A percentile compares a stretch with the other conserved stretches of the same genome.
Evolutionary conservation across 2,888 invertebrate genomes (phyloP).

Genomic region (Limenitis camilla): DNA sequence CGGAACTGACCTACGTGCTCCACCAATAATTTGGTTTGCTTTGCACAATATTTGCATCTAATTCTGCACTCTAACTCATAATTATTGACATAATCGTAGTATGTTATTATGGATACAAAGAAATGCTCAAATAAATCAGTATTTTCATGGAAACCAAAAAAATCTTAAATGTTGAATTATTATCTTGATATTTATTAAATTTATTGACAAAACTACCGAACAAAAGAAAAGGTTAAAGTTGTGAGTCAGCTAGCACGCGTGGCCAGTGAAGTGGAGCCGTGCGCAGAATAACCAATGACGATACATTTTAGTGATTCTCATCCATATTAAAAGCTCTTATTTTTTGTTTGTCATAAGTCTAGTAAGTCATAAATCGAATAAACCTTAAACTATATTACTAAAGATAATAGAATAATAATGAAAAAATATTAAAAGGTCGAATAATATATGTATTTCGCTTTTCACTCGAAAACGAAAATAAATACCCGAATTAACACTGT

Average conservation of each 20-base stretch:
- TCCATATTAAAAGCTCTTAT: slow-evolving; percentile 20
- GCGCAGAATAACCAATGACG: slow-evolving; percentile 62
- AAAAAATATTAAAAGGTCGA: too few species aligned
- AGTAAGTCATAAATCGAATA: not conserved
- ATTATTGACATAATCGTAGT: too few species aligned
- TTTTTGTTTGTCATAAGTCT: not conserved
- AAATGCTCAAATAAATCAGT: too few species aligned
- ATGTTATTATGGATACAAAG: too few species aligned
- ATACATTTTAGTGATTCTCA: slow-evolving; percentile 51
- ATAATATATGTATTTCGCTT: too few species aligned
- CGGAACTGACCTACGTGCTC: slow-evolving; percentile 50
- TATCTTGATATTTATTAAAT: not conserved
- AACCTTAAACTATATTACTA: too few species aligned
- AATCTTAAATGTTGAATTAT: not conserved
- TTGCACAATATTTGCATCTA: slow-evolving; percentile 31
- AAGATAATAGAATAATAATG: too few species aligned
- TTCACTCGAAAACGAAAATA: too few species aligned
- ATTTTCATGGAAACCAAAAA: too few species aligned
- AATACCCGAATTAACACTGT: too few species aligned
- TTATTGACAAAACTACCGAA: slow-evolving; percentile 2
- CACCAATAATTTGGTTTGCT: slow-evolving; percentile 43
- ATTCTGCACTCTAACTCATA: too few species aligned
- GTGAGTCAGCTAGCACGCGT: slow-evolving; percentile 51
- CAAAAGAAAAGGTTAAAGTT: slow-evolving; percentile 1
- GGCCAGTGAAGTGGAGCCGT: slow-evolving; percentile 45